Base-by-base conservation (phyloP, 2,888 invertebrate genomes). In the Parochlus steinenii region DNA sequence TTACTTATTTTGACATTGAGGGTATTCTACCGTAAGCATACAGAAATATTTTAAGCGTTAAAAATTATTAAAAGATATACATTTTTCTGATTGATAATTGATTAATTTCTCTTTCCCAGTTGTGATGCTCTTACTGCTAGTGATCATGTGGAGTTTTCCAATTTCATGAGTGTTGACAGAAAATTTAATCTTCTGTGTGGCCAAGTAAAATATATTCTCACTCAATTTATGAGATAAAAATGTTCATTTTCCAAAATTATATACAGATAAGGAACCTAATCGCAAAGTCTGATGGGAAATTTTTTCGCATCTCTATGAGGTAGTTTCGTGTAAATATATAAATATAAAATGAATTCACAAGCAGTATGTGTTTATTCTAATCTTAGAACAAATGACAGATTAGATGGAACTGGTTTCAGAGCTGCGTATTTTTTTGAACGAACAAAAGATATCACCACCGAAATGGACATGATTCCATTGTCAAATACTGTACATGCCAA, bases 131-230 rank as follows among this genome's bases (percentile, higher is more conserved):
- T 74, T 30, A 82, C 90, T 3, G 85, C 87, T 27, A 93, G 92
- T 51, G 97, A 97, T 60, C 93, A 81, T 59, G 83, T 97, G 34
- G 87, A 93, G 56, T 90, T 97, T 61, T 92, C 92, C 30, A 97
- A 95, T 64, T 89, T 80, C 54, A 74, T 83, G 68, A 74, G 82
- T 42, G 72, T 78, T 45, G 95, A 97, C 62, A 70, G 83, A 50
- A 87, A 89, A 56, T 86, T 81, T 58, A 71, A 77, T 31, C 71
- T 86, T 49, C 79, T 85, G 55, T 97, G 95, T 55, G 93, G 93
- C 6, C 75, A 77, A 48, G 66, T 75, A 55, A 72, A 72, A 48
- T n/a, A n/a, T n/a, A n/a, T n/a, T n/a, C n/a, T n/a, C n/a, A n/a
- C n/a, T n/a, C n/a, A n/a, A n/a, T n/a, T n/a, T n/a, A n/a, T n/a